A percentile compares a stretch with the other conserved stretches of the same genome.
Evolutionary conservation across 2,888 invertebrate genomes (phyloP).

Genomic region (Eupeodes latifasciatus): DNA sequence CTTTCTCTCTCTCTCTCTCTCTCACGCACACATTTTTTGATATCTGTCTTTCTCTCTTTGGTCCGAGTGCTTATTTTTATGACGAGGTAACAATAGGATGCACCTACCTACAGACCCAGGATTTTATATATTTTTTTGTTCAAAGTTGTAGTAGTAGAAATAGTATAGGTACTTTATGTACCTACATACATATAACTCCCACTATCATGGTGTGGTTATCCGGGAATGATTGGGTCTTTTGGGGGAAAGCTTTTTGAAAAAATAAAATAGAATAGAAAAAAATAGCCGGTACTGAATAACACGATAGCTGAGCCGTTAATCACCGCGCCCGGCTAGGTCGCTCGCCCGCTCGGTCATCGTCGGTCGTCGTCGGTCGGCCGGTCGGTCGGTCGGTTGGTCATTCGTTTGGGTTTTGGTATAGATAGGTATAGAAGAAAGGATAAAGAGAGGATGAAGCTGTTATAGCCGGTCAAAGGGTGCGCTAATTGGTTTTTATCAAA

Average conservation of each 20-base stretch:
- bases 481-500: conserved; percentile 68
- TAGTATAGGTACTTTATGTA: conserved; percentile 28
- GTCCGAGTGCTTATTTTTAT: conserved; percentile 66
- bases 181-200: conserved; percentile 44
- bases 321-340: conserved; percentile 52
- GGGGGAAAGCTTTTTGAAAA: conserved; percentile 46
- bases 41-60: conserved; percentile 10
- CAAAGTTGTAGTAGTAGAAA: conserved; percentile 41
- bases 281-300: conserved; percentile 28
- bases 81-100: conserved; percentile 70
- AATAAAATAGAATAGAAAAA: not conserved
- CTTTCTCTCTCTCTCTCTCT: conserved; percentile 6
- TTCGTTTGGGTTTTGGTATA: conserved; percentile 4
- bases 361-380: conserved; percentile 3
- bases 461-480: conserved; percentile 40
- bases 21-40: not conserved
- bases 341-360: not conserved
- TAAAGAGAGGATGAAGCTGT: conserved; percentile 24
- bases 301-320: conserved; percentile 58
- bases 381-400: not conserved
- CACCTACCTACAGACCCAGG: conserved; percentile 45
- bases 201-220: conserved; percentile 51
- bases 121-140: conserved; percentile 40
- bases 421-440: not conserved
- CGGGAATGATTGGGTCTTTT: conserved; percentile 61